Base-by-base conservation (phyloP, 1,140 invertebrate genomes). In the Plectrocnemia conspersa region DNA sequence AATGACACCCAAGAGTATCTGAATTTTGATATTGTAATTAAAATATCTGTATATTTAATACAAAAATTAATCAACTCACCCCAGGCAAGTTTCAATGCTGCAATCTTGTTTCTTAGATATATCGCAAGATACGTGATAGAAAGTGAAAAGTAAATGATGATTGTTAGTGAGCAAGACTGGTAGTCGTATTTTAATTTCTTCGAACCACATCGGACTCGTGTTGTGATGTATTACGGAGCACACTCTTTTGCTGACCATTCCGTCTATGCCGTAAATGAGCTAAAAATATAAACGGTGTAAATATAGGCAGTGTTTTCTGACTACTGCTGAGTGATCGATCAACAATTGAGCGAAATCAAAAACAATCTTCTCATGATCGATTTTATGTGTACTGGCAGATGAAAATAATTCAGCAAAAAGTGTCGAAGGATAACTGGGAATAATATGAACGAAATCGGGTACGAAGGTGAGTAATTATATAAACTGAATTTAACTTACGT, bases 81-180 rank as follows among this genome's bases (percentile, higher is more conserved):
- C 94, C 48, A 97, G 88, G 58, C 89, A 83, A 50, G 81, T 87
- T 68, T 96, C 92, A 24, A 93, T 82, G 1, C 80, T 79, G 11
- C 81, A 79, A 58, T 89, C 85, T 59, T 85, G 83, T 65, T 88
- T 88, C 68, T 93, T 91, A 46, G 84, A 83, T 59, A 86, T 79
- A 72, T 93, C 89, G 61, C 91, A 91, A 15, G 88, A 89, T 56
- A 93, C 84, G 66, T 95, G 91, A 66, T 88, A 84, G 70, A 95
- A 94, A 2, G 86, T 90, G 67, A 95, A 94, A 2, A 94, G 76
- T 16, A 94, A 65, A 66, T 95, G 91, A 69, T 93, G 91, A 24
- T 83, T 81, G 0, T 79, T 65, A 19, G 86, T 82, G 6, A 94
- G 71, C 41, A 86, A 82, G n/a, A 86, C 77, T 1, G 91, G 91